Base-by-base conservation (phyloP, 2,888 invertebrate species). In the Leucophenga montana region DNA sequence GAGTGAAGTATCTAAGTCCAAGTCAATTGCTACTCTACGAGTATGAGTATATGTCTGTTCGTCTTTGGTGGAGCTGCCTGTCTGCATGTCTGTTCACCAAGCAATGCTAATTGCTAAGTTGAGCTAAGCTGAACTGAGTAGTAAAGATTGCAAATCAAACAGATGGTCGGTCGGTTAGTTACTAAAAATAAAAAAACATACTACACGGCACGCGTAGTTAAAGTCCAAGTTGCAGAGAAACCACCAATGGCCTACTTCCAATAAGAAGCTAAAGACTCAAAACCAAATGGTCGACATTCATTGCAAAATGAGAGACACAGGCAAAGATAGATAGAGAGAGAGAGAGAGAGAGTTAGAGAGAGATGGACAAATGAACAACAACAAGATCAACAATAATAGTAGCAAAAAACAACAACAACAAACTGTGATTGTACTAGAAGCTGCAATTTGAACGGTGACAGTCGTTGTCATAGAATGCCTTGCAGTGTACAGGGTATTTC, bases 61-160 rank as follows among this genome's bases (percentile, higher is more conserved):
- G 27, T 27, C 27, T 2, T 27, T 39, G 39, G 9, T 1, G 39
- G 9, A 5, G 11, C 39, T 39, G 39, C 54, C 68, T 61, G 48
- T 67, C 57, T 39, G 13, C 31, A 56, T 27, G 39, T 44, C 16
- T 61, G 54, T 59, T 61, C 18, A 48, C 16, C 48, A 44, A 5
- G 20, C 20, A n/a, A 8, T 22, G 18, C 67, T 72, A 53, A 71
- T 69, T 57, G 76, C 69, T 74, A 70, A 72, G 72, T 39, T 39
- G 39, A 8, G 39, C 39, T 39, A 4, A 27, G 27, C 27, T 27
- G 3, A 8, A 11, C 39, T 39, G 39, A 39, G 39, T 39, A 53
- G 46, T 71, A 72, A 78, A 74, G 78, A 77, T 61, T 61, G 61
- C 39, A 31, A 61, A 61, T 61, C 39, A 61, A 61, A 61, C 61